Conservation (phyloP, 2,797 vertebrate species). For the Lerista edwardsae region DNA sequence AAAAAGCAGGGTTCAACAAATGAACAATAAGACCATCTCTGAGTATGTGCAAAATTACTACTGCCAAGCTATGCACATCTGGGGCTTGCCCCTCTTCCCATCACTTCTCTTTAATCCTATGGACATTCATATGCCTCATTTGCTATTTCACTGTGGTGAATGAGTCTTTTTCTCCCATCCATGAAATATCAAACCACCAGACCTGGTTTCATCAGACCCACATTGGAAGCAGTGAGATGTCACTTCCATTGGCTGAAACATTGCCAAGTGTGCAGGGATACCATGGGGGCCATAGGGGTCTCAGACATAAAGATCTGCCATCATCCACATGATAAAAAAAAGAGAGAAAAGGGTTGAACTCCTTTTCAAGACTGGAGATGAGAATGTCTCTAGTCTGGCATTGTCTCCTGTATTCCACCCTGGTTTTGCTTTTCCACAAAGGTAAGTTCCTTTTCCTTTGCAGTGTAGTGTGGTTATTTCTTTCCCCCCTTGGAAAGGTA, state of each 20-base stretch:
- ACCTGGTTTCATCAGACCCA: background rate
- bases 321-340: background rate
- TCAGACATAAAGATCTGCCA: background rate
- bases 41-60: background rate
- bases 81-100: background rate
- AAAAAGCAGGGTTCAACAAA: background rate
- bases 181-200: background rate
- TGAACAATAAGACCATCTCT: background rate
- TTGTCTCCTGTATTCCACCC: background rate
- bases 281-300: constrained; percentile 13
- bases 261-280: background rate
- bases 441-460: background rate
- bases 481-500: background rate
- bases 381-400: background rate
- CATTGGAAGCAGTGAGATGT: background rate
- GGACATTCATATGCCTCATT: background rate
- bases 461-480: background rate
- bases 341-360: background rate
- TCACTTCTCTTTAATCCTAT: background rate
- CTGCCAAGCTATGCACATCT: background rate
- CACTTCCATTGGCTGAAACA: background rate
- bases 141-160: background rate
- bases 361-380: background rate
- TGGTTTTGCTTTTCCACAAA: background rate
- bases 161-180: background rate